These are phyloP conservation scores for Criorhina ranunculi DNA, from an alignment of 2,888 invertebrate genomes.

Conservation along the genomic window DNA sequence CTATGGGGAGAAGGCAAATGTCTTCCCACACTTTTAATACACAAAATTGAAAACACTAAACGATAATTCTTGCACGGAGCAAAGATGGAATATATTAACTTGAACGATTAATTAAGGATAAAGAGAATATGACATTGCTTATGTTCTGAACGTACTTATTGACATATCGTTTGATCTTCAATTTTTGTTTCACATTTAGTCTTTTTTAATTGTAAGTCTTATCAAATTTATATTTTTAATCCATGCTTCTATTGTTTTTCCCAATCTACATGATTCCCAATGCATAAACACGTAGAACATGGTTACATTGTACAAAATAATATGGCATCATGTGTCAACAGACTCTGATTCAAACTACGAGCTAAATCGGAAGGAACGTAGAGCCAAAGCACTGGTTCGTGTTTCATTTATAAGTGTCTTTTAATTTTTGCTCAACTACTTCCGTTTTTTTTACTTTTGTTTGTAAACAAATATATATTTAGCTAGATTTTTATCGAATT, in stretches of 20 bases:
- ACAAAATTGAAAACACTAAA: no score
- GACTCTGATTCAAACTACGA: constrained; percentile 59
- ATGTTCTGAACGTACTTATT: no score
- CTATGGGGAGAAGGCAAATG: no score
- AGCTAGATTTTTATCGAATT: constrained; percentile 24
- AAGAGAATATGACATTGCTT: not conserved
- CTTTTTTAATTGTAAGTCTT: not conserved
- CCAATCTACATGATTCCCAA: constrained; percentile 16
- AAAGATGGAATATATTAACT: no score
- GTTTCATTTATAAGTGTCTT: constrained; percentile 62
- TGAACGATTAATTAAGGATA: no score
- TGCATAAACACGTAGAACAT: constrained; percentile 44
- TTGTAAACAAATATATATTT: constrained; percentile 25
- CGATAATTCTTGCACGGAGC: no score
- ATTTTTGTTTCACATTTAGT: not conserved
- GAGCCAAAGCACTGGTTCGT: constrained; percentile 76
- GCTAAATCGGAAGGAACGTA: constrained; percentile 63
- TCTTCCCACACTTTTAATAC: no score
- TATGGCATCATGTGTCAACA: constrained; percentile 67
- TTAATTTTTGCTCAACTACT: constrained; percentile 57
- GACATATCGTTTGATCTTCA: no score
- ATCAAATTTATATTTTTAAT: constrained; percentile 14
- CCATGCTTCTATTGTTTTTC: constrained; percentile 31
- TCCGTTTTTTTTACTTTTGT: constrained; percentile 11
- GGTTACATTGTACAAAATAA: constrained; percentile 73